Evolutionary conservation across 2,797 vertebrate genomes (phyloP).

Genomic region (Sylvia borin): DNA sequence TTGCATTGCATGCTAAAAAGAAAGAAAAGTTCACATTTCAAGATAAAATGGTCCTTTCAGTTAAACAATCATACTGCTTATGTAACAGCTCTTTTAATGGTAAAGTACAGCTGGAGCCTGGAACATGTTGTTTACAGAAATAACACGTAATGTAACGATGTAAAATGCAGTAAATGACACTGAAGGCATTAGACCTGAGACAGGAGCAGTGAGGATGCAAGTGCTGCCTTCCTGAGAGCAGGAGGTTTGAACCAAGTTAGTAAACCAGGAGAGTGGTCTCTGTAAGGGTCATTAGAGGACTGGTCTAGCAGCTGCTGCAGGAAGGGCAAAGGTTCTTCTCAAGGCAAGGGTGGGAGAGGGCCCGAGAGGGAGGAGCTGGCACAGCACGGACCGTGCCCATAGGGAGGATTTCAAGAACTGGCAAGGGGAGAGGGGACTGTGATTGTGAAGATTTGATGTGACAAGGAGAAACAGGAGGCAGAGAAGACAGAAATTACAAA

Average conservation of each 20-base stretch:
- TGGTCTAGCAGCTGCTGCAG: background rate
- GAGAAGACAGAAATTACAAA: background rate
- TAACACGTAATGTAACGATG: background rate
- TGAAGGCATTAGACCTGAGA: background rate
- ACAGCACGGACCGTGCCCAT: accelerated
- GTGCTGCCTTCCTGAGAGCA: background rate
- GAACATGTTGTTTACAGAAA: slow-evolving; percentile 28
- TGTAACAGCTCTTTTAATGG: background rate
- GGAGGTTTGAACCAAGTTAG: background rate
- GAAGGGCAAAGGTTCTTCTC: background rate
- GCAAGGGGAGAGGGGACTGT: background rate
- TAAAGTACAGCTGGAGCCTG: slow-evolving; percentile 32
- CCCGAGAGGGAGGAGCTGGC: background rate
- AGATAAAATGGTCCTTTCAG: slow-evolving; percentile 2
- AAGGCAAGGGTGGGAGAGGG: background rate
- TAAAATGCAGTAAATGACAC: background rate
- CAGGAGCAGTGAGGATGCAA: background rate
- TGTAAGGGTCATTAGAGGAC: background rate
- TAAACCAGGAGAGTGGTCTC: background rate
- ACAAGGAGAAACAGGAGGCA: background rate
- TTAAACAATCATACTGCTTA: slow-evolving; percentile 3
- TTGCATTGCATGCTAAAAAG: background rate
- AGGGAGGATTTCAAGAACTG: background rate
- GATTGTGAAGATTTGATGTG: background rate
- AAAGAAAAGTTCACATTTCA: background rate